phyloP scores from a whole-genome alignment of 2,797 vertebrate species.

The Gymnothorax javanicus region DNA sequence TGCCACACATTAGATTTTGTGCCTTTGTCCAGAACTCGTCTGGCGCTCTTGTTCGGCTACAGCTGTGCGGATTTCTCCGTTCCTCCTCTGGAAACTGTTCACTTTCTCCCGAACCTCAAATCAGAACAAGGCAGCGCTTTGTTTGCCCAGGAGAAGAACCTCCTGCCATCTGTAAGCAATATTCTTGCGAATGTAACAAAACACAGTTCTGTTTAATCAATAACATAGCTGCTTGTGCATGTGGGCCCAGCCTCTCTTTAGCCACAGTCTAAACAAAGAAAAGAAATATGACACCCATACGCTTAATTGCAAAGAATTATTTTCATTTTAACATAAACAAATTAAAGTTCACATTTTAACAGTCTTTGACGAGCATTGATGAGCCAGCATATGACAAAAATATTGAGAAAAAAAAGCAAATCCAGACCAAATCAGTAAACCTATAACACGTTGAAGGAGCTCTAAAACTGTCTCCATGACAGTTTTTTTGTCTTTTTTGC shows the following conservation, averaged over 20 bases:
- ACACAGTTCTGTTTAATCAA: not conserved
- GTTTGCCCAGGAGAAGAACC: not conserved
- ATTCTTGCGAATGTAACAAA: not conserved
- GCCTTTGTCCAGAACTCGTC: not conserved
- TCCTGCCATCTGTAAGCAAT: slow-evolving; percentile 2
- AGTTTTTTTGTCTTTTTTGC: not conserved
- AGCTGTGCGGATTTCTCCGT: not conserved
- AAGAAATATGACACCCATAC: slow-evolving; percentile 10
- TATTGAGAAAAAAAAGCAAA: not conserved
- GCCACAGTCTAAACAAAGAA: not conserved
- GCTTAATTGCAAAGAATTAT: not conserved
- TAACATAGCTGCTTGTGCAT: not conserved
- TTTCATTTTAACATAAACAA: not conserved
- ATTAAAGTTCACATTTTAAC: not conserved
- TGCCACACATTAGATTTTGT: not conserved
- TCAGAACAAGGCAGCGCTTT: not conserved
- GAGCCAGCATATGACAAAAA: not conserved
- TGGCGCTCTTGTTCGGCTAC: not conserved
- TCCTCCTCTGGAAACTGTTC: not conserved
- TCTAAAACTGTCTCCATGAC: not conserved
- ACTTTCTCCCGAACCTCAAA: not conserved
- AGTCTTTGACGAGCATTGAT: not conserved
- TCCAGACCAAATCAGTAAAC: not conserved
- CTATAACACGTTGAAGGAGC: not conserved
- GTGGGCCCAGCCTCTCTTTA: not conserved